Base-by-base conservation (phyloP, 2,888 invertebrate genomes). In the Strigamia transsilvanica region DNA sequence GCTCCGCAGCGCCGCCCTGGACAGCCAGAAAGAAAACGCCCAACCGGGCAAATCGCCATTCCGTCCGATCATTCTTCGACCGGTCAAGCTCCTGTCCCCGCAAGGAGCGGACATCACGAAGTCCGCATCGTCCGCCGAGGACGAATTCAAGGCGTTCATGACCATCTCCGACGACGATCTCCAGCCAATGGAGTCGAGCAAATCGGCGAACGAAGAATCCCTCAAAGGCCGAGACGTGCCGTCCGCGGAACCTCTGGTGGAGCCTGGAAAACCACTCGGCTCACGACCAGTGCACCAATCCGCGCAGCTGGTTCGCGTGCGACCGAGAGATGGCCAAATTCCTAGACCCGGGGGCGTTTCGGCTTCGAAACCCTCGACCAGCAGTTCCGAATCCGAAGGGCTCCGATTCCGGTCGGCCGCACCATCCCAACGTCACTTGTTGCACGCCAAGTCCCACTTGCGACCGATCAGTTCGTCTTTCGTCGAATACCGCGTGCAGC, bases 61-160 rank as follows among this genome's bases (percentile, higher is more conserved):
- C 73, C 27, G 73, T 4, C 73, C 73, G 0, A 73, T 73, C 15
- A 73, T 73, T 27, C 73, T 73, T 10, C 73, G 73, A 15, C 73
- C 73, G 27, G 73, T 73, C 23, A 73, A 73, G 13, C 73, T 73
- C 9, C n/a, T 73, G 15, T 73, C 73, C 13, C 73, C 73, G 32
- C 32, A 27, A 27, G 73, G 73, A 12, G 12, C 73, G 0, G 73
- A 73, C 73, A 73, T 73, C 32, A 73, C 73, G 15, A 73, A 73
- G 32, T 73, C 73, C 12, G 73, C 73, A 10, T 73, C 73, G 10
- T 32, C 73, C 32, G 32, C 32, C 73, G 73, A 73, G 12, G 32
- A 73, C 15, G 73, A 73, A 73, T 73, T 73, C 73, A 73, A 73
- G 12, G 73, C 73, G 6, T 73, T 73, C 73, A 73, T 73, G 73